Percentiles rank a stretch among this genome's conserved stretches.
These are phyloP conservation scores for Psammodynastes pulverulentus DNA, from an alignment of 2,113 vertebrate genomes.

Conservation along the genomic window DNA sequence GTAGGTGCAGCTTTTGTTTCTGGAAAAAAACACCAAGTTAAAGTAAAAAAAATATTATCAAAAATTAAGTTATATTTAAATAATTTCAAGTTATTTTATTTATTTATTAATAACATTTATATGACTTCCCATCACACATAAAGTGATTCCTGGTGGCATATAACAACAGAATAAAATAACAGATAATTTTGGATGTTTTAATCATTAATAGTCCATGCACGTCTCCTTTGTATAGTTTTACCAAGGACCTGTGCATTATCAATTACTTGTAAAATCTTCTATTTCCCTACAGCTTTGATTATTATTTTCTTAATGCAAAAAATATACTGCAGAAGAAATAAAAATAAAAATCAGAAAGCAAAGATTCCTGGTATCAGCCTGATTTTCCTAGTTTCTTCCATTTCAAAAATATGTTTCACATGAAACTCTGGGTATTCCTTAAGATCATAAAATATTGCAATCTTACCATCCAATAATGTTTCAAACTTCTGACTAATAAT, in stretches of 20 bases:
- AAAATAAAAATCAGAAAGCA: not conserved
- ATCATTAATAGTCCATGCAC: not conserved
- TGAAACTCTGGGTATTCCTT: not conserved
- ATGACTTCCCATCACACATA: not conserved
- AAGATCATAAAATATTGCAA: constrained; percentile 1
- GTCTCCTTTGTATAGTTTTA: not conserved
- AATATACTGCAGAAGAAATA: not conserved
- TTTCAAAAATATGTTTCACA: not conserved
- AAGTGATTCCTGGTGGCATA: not conserved
- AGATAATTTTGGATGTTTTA: not conserved
- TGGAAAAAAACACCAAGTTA: constrained; percentile 37
- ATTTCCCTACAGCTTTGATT: not conserved
- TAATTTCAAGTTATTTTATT: not conserved
- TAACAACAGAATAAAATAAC: not conserved
- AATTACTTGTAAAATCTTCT: not conserved
- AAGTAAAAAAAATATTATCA: not conserved
- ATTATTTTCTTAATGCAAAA: not conserved
- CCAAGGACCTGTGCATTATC: not conserved
- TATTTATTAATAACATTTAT: not conserved
- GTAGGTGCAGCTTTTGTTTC: constrained; percentile 70
- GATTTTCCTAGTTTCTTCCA: not conserved
- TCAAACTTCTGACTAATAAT: constrained; percentile 66
- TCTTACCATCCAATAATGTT: constrained; percentile 75
- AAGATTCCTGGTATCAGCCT: not conserved
- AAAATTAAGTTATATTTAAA: not conserved